Evolutionary conservation across 2,797 vertebrate genomes (phyloP).

Genomic region (Dendrocincla tyrannina): DNA sequence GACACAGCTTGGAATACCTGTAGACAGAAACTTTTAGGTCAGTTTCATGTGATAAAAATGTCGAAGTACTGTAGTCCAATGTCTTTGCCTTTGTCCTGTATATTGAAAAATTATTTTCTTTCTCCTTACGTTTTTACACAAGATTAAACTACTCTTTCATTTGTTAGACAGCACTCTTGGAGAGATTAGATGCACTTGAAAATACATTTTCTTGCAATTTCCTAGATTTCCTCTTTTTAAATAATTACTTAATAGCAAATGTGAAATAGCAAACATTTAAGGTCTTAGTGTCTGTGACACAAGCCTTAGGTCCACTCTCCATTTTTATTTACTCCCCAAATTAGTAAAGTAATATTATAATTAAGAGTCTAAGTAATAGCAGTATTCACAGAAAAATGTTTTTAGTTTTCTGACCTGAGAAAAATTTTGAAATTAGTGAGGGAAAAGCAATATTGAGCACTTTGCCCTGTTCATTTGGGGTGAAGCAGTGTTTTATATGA

Average conservation of each 20-base stretch:
- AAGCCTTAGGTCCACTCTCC: not conserved
- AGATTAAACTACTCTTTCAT: not conserved
- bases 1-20: not conserved
- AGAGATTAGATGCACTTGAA: not conserved
- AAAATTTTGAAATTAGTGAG: not conserved
- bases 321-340: not conserved
- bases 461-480: not conserved
- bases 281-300: not conserved
- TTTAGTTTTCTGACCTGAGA: not conserved
- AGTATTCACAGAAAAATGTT: not conserved
- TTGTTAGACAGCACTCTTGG: not conserved
- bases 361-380: not conserved
- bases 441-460: not conserved
- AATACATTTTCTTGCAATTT: not conserved
- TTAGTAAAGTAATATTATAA: not conserved
- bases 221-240: not conserved
- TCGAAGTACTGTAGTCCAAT: not conserved
- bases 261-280: not conserved
- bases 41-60: not conserved
- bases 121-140: not conserved
- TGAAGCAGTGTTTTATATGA: not conserved
- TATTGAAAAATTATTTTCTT: not conserved
- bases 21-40: not conserved
- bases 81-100: not conserved
- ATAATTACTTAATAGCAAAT: not conserved